These are phyloP conservation scores for Drosophila sulfurigaster DNA, from an alignment of 1,140 invertebrate species.

Conservation along the genomic window DNA sequence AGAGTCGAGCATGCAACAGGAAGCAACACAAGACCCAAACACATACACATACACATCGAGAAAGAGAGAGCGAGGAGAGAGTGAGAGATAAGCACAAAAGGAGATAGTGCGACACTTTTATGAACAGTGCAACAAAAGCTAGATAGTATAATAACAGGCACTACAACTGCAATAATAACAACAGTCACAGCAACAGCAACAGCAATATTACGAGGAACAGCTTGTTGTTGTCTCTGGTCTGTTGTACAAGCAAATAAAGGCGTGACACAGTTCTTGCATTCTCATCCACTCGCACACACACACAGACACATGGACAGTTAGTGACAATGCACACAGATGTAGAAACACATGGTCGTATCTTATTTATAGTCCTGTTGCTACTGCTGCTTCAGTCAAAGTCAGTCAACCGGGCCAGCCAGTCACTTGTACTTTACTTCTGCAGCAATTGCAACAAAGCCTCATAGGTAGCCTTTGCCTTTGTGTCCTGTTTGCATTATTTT, in stretches of 20 bases:
- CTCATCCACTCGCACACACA: conserved; percentile 47
- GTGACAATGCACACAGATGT: conserved; percentile 18
- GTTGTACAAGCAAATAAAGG: conserved; percentile 70
- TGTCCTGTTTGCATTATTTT: conserved; percentile 52
- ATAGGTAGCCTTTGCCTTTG: conserved; percentile 40
- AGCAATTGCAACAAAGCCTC: conserved; percentile 56
- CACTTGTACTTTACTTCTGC: conserved; percentile 51
- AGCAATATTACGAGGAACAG: conserved; percentile 34
- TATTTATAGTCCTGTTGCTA: conserved; percentile 61
- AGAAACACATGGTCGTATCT: conserved; percentile 50
- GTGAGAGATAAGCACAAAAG: conserved; percentile 8
- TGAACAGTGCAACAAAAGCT: conserved; percentile 63
- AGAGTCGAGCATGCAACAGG: conserved; percentile 72
- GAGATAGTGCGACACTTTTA: conserved; percentile 57
- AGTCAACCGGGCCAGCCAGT: conserved; percentile 59
- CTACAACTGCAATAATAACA: conserved; percentile 54
- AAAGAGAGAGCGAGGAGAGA: no score
- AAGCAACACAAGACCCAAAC: conserved; percentile 42
- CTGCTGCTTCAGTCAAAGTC: conserved; percentile 63
- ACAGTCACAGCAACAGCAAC: conserved; percentile 55
- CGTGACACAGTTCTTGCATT: conserved; percentile 78
- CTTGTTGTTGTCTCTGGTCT: conserved; percentile 59
- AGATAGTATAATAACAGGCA: conserved; percentile 69
- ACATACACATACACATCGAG: conserved; percentile 16
- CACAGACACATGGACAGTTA: conserved; percentile 37